Conservation (phyloP, 92 coral and sea anemone genomes). For the Paragorgia papillata region DNA sequence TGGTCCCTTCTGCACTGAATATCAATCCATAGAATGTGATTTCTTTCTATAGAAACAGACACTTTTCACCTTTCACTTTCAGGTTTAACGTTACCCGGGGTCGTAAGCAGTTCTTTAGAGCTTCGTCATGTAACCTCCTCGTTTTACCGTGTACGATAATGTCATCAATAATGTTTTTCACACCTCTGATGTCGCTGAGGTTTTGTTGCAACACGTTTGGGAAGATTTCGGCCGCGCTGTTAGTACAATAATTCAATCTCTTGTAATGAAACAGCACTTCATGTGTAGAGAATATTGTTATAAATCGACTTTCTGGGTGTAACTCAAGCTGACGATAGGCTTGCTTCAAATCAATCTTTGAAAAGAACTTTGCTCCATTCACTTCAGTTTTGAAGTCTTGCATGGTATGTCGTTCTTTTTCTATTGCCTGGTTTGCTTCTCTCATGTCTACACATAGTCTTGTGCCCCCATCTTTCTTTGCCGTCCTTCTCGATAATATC, state of each 20-base stretch:
- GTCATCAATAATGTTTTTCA: conserved; percentile 41
- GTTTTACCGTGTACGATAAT: conserved; percentile 39
- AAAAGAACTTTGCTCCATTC: conserved; percentile 21
- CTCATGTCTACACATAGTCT: conserved; percentile 63
- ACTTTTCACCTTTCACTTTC: conserved; percentile 30
- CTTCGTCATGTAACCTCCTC: conserved; percentile 20
- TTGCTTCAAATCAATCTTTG: conserved; percentile 2
- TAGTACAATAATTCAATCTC: conserved; percentile 26
- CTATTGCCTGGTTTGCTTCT: conserved; percentile 66
- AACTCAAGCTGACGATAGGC: not conserved
- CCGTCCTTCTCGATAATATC: not conserved
- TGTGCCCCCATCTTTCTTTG: conserved; percentile 60
- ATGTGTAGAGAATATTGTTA: conserved; percentile 45
- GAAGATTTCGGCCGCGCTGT: conserved; percentile 42
- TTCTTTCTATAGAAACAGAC: conserved; percentile 27
- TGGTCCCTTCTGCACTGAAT: conserved; percentile 27
- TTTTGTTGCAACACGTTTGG: conserved; percentile 30
- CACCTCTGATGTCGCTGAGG: conserved; percentile 38
- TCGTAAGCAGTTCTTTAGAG: conserved; percentile 18
- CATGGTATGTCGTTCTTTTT: conserved; percentile 21
- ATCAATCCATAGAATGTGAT: conserved; percentile 42
- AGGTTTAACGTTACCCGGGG: conserved; percentile 10
- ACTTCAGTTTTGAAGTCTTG: conserved; percentile 7
- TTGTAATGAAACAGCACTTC: conserved; percentile 40
- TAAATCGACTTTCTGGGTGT: conserved; percentile 18